Conservation (phyloP, 1,140 invertebrate species). For the Dreissena rostriformis region DNA sequence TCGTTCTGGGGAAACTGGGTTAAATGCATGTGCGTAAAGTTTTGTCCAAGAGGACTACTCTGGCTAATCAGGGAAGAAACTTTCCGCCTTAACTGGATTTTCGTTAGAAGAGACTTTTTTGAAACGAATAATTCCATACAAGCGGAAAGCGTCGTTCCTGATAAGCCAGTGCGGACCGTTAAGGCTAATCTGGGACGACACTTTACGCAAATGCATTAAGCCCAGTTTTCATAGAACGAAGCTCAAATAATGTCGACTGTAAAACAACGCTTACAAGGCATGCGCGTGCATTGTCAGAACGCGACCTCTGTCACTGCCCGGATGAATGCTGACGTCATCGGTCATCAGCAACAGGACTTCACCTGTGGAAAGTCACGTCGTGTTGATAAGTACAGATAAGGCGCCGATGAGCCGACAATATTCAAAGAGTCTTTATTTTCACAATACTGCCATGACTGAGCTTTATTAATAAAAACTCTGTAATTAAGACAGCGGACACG, state of each 20-base stretch:
- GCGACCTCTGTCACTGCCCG: neutral
- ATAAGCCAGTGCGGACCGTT: no score
- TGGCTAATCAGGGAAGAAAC: no score
- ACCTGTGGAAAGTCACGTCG: neutral
- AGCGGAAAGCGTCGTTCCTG: no score
- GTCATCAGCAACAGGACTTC: constrained; percentile 37
- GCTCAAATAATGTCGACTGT: neutral
- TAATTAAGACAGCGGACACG: neutral
- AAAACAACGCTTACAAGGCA: neutral
- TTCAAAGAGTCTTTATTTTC: neutral
- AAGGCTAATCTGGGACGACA: no score
- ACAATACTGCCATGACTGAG: neutral
- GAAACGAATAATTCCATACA: no score
- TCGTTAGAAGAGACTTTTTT: no score
- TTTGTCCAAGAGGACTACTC: no score
- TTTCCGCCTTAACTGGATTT: no score
- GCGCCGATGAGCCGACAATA: neutral
- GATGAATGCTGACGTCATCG: constrained; percentile 13
- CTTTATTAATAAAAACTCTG: neutral
- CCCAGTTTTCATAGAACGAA: no score
- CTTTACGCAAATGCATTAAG: no score
- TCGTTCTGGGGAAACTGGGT: no score
- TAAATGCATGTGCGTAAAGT: no score
- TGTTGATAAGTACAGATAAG: neutral
- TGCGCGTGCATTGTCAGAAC: neutral